Evolutionary conservation across 2,797 vertebrate genomes (phyloP).

Genomic region (Crenichthys baileyi): DNA sequence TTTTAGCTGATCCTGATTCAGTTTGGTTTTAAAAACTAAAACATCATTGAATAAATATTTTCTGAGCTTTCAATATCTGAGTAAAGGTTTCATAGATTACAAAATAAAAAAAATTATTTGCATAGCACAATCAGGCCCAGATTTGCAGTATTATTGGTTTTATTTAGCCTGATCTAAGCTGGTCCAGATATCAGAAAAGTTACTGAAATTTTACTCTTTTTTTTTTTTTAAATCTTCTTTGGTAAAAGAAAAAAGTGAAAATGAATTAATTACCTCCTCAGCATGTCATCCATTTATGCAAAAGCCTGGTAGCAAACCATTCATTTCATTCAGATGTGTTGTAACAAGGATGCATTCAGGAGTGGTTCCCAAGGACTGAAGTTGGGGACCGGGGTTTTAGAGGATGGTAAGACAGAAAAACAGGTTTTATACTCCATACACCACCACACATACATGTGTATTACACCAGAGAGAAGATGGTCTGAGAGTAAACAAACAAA

Average conservation of each 20-base stretch:
- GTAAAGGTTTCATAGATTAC: neutral
- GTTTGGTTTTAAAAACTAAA: neutral
- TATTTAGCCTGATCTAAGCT: neutral
- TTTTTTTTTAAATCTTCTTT: too few relatives aligned
- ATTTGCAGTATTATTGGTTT: neutral
- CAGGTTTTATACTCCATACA: neutral
- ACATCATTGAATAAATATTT: neutral
- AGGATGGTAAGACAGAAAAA: neutral
- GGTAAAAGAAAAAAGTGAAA: neutral
- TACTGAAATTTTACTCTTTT: neutral
- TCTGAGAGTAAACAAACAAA: constrained; percentile 14
- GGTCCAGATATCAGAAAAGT: neutral
- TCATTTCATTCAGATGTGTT: neutral
- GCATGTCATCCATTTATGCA: neutral
- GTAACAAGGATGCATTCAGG: neutral
- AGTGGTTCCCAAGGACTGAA: neutral
- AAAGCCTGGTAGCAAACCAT: neutral
- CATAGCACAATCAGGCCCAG: neutral
- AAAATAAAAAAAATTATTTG: neutral
- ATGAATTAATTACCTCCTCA: neutral
- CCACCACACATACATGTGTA: neutral
- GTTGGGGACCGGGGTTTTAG: neutral
- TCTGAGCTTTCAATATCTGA: neutral
- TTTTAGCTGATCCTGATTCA: neutral
- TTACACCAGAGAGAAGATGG: neutral